Evolutionary conservation across 30 jellyfish, hydroid and myxozoan species (phyloP).

Genomic region (Cassiopea xamachana): DNA sequence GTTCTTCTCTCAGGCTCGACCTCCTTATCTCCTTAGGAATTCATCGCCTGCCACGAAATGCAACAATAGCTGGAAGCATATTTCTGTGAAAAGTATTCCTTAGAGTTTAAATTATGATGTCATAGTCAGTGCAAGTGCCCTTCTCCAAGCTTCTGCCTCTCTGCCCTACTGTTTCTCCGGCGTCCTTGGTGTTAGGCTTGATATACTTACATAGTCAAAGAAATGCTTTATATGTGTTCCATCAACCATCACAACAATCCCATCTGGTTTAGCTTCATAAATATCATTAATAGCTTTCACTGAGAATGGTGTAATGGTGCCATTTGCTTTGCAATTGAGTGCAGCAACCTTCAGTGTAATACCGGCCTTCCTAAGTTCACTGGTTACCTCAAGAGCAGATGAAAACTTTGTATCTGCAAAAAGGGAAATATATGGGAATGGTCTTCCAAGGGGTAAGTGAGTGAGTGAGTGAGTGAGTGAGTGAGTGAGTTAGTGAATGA

Average conservation of each 20-base stretch:
- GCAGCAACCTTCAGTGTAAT: background rate
- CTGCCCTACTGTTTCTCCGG: too few relatives aligned
- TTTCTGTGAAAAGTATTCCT: too few relatives aligned
- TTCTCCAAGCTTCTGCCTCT: too few relatives aligned
- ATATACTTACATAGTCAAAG: slow-evolving; percentile 22
- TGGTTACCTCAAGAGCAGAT: background rate
- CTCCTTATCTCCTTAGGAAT: too few relatives aligned
- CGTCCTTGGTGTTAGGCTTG: too few relatives aligned
- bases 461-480: background rate
- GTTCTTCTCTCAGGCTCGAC: too few relatives aligned
- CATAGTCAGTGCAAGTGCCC: too few relatives aligned
- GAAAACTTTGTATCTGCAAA: background rate
- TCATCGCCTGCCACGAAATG: too few relatives aligned
- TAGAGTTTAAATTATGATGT: too few relatives aligned
- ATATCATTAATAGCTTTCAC: background rate
- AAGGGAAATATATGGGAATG: background rate
- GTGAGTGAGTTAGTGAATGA: too few relatives aligned
- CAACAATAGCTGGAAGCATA: too few relatives aligned
- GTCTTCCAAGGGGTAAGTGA: background rate
- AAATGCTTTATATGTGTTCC: slow-evolving; percentile 4
- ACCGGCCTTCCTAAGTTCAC: background rate
- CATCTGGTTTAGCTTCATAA: slow-evolving; percentile 17
- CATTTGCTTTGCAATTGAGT: background rate
- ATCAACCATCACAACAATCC: slow-evolving; percentile 14
- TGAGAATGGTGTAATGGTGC: slow-evolving; percentile 20